Conservation (phyloP, 1,140 invertebrate genomes). For the Lamellibrachia luymesi region DNA sequence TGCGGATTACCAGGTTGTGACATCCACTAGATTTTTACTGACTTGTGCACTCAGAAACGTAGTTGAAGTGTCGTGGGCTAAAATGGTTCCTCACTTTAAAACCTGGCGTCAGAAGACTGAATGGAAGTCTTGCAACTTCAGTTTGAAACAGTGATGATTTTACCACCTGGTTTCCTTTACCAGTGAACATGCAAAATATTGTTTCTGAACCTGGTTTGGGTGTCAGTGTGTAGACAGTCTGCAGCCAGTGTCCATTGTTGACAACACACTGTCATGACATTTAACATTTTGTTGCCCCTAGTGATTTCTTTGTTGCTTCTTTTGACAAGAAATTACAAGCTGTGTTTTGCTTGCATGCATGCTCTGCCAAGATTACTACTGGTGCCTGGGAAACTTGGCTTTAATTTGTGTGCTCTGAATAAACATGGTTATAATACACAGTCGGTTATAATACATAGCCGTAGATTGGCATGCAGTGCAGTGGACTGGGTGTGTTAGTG, state of each 20-base stretch:
- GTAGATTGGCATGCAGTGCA: neutral
- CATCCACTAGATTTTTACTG: no score
- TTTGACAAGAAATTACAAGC: neutral
- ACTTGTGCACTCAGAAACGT: no score
- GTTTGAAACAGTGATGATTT: neutral
- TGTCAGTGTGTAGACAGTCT: neutral
- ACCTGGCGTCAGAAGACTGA: no score
- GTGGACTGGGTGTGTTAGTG: neutral
- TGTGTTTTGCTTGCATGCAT: neutral
- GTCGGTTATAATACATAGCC: neutral
- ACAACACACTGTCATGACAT: neutral
- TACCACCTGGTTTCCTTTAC: neutral
- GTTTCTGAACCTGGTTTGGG: neutral
- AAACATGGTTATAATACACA: neutral
- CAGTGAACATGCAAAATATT: neutral
- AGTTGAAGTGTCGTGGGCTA: no score
- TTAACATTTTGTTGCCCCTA: neutral
- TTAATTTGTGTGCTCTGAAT: neutral
- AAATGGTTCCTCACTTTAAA: no score
- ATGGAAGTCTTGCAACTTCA: no score
- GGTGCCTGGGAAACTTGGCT: neutral
- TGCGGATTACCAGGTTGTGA: no score
- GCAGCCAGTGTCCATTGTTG: neutral
- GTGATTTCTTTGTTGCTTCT: neutral
- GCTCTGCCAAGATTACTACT: neutral